phyloP scores from a whole-genome alignment of 2,888 invertebrate genomes.

The Nysson spinosus region DNA sequence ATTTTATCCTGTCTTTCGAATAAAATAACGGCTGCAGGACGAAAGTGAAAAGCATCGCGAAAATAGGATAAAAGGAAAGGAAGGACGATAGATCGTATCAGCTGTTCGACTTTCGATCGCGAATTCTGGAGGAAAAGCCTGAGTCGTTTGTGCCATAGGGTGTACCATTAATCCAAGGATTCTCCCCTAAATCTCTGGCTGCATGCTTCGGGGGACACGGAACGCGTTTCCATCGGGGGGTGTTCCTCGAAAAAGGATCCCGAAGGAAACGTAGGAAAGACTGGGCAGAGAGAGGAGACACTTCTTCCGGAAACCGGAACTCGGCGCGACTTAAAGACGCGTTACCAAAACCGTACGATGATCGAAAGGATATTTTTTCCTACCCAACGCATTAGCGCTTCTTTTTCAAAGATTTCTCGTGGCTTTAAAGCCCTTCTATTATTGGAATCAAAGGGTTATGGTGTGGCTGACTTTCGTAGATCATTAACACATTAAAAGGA shows the following conservation, averaged over 20 bases:
- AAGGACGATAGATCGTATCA: constrained; percentile 45
- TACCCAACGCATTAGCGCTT: no score
- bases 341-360: constrained; percentile 28
- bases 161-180: constrained; percentile 64
- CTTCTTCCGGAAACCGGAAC: constrained; percentile 72
- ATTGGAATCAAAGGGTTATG: no score
- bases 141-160: constrained; percentile 55
- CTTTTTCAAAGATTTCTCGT: no score
- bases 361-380: no score
- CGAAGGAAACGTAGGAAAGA: constrained; percentile 16
- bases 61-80: no score
- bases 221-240: constrained; percentile 55
- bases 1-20: no score
- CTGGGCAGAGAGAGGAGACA: constrained; percentile 44
- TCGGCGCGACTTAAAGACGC: constrained; percentile 72
- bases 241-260: constrained; percentile 47
- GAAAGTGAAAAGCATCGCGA: no score
- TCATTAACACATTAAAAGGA: no score
- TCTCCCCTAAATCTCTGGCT: constrained; percentile 69
- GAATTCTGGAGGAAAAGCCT: constrained; percentile 46
- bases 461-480: no score
- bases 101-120: constrained; percentile 46
- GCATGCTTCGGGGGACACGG: constrained; percentile 51
- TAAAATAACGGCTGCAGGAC: no score
- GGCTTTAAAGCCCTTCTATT: no score